Conservation (phyloP, 2,113 vertebrate species). For the Oreocharis arfaki region DNA sequence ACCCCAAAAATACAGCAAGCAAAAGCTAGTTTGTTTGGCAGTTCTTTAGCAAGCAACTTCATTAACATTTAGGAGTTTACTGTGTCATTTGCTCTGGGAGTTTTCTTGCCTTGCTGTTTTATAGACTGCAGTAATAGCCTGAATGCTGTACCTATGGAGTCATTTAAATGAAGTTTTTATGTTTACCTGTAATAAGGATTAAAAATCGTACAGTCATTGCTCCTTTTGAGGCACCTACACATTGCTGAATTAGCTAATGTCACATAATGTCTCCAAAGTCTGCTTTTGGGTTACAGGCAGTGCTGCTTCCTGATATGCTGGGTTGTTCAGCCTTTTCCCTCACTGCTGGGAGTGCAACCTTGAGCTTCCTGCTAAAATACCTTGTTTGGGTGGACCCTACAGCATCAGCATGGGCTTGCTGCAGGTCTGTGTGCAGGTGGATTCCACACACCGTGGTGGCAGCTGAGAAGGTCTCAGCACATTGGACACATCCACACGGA, state of each 20-base stretch:
- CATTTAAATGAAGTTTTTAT: neutral
- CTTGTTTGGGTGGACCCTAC: neutral
- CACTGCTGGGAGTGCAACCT: rapidly evolving
- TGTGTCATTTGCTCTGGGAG: neutral
- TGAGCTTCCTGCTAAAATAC: neutral
- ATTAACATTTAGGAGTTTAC: constrained; percentile 17
- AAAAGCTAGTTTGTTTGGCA: neutral
- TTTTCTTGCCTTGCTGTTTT: neutral
- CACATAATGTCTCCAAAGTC: neutral
- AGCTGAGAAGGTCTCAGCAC: neutral
- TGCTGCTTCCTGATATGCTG: neutral
- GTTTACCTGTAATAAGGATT: neutral
- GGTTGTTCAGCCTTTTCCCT: neutral
- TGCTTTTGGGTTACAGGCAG: neutral
- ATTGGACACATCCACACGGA: rapidly evolving
- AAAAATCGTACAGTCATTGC: neutral
- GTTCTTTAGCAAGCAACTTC: constrained; percentile 14
- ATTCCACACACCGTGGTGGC: rapidly evolving
- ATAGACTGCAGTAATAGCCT: neutral
- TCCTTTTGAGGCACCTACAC: neutral
- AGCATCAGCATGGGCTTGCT: neutral
- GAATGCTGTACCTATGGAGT: neutral
- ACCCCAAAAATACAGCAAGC: constrained; percentile 10
- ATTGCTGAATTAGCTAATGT: neutral
- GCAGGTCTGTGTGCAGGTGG: neutral